Base-by-base conservation (phyloP, 2,797 vertebrate genomes). In the Borostomias antarcticus region DNA sequence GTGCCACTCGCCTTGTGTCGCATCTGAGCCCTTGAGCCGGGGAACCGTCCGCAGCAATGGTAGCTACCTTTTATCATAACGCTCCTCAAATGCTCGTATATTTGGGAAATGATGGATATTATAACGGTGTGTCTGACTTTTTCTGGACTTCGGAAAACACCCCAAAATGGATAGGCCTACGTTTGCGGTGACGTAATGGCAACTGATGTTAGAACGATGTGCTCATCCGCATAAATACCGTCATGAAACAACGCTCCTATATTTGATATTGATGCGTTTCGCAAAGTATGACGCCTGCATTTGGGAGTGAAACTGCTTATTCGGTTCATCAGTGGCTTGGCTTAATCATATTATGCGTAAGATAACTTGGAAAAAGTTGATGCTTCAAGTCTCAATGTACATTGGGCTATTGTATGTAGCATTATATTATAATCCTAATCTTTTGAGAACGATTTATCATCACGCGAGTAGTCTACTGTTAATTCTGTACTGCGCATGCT, bases 21-120 rank as follows among this genome's bases (percentile, higher is more conserved):
- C 48, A 51, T 21, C 48, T 26, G 58, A 59, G 29, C 5, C 7
- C 52, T 30, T 28, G 29, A 28, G 6, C 29, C 32, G 28, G 52
- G 52, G 29, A 56, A 19, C n/a, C n/a, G n/a, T n/a, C 35, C 9
- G 35, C 35, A 9, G n/a, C 25, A 21, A 59, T 59, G 58, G 58
- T 59, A 28, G 23, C 30, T 45, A 45, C n/a, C 1, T 13, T 35
- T 21, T 58, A 59, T 40, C 6, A 3, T 3, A 40, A 40, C 1
- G 17, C 15, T 43, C 9, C 30, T n/a, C n/a, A 2, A 5, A n/a
- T 17, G 54, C 6, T 4, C 10, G 8, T 19, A 2, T n/a, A n/a
- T n/a, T n/a, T n/a, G n/a, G n/a, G n/a, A n/a, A n/a, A n/a, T n/a
- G n/a, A n/a, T n/a, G n/a, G n/a, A n/a, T n/a, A n/a, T n/a, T n/a